Conservation (phyloP, 2,888 invertebrate species). For the Marronus borbonicus region DNA sequence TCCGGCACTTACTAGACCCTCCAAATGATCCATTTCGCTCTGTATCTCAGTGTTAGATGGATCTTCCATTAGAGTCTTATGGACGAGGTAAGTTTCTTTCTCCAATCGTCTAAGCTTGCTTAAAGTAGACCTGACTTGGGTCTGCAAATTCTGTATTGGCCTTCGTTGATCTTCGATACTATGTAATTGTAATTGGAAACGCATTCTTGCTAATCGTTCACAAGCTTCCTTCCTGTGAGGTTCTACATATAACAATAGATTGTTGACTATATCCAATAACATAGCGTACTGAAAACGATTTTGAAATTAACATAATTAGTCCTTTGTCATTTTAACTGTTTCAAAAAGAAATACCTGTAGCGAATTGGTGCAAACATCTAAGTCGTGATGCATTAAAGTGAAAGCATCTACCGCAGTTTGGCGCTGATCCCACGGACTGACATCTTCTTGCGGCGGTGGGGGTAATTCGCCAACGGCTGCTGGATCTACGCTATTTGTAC, state of each 20-base stretch:
- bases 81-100: conserved; percentile 90
- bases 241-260: conserved; percentile 95
- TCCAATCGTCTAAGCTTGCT: conserved; percentile 90
- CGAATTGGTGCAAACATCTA: conserved; percentile 98
- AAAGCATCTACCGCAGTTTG: conserved; percentile 96
- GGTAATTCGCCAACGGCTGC: conserved; percentile 79
- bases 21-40: conserved; percentile 81
- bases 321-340: neutral
- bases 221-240: conserved; percentile 93
- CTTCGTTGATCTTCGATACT: conserved; percentile 92
- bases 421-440: conserved; percentile 83
- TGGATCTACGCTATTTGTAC: conserved; percentile 84
- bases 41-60: conserved; percentile 75
- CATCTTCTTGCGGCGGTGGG: conserved; percentile 78
- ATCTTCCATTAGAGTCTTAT: conserved; percentile 84
- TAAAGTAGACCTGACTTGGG: conserved; percentile 82
- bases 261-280: conserved; percentile 98
- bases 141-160: conserved; percentile 94
- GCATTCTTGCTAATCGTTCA: conserved; percentile 91
- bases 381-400: conserved; percentile 97
- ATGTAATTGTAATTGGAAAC: conserved; percentile 94
- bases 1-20: conserved; percentile 74
- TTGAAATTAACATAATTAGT: neutral
- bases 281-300: conserved; percentile 85
- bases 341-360: conserved; percentile 74